Evolutionary conservation across 1,140 invertebrate genomes (phyloP), one percentile per base, ranked within the genome.

Genomic region (Hylyphantes graminicola): DNA sequence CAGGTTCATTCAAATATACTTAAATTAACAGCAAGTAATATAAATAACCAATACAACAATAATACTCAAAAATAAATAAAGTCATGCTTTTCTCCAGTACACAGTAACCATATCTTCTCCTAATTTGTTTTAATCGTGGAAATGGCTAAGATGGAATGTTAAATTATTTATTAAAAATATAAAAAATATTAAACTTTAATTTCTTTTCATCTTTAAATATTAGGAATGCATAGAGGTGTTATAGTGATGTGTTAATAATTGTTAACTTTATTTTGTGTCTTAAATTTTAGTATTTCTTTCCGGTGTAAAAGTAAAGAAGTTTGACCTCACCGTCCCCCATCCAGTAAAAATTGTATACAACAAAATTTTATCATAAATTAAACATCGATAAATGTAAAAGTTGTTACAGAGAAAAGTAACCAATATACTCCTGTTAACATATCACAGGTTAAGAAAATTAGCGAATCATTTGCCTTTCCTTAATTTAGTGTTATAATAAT

Each of bases 31-130:
- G 21, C 63, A 78, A n/a, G 9, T 12, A 78, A 78, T 59, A 76
- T 59, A 78, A 78, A 78, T 54, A 53, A 78, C 35, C 19, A 67
- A 65, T 65, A 78, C 59, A 78, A 78, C 67, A 65, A 65, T 50
- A 77, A 78, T 65, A 77, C 61, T 63, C 65, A 78, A 78, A 78
- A 65, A 65, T 65, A 64, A 61, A 78, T 65, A 67, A 76, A 76
- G 75, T 78, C 75, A 78, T 78, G 75, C 63, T 65, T 67, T 65
- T 53, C 19, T 54, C 63, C 15, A 64, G 17, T n/a, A 76, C 6
- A 63, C 12, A 59, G 48, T 63, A 61, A 63, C 21, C 1, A 8
- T 0, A 61, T 50, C 19, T 11, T 21, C 50, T n/a, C 13, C 8
- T 48, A 76, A 11, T 13, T 48, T 11, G 10, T 51, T 50, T 63